phyloP scores from a whole-genome alignment of 2,797 vertebrate species.

The Galago senegalensis region DNA sequence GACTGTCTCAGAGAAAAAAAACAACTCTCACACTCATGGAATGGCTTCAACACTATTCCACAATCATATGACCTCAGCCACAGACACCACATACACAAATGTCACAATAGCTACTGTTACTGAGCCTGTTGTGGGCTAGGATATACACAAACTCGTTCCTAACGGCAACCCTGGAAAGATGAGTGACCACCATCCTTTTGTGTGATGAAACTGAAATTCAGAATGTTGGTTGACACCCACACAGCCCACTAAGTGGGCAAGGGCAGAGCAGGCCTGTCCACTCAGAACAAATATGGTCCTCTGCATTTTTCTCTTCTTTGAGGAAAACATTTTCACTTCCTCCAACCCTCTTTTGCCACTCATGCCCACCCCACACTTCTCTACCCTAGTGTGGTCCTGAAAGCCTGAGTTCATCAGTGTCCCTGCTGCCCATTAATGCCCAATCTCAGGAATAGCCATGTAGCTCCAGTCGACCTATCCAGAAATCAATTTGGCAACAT shows the following conservation, averaged over 20 bases:
- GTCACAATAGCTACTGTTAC: background rate
- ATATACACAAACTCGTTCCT: background rate
- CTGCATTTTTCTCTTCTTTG: background rate
- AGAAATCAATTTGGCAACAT: background rate
- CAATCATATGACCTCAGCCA: background rate
- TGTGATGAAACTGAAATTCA: background rate
- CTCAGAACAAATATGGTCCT: background rate
- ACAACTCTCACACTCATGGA: slow-evolving; percentile 45
- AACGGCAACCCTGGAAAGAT: background rate
- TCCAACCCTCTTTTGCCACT: background rate
- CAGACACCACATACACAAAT: background rate
- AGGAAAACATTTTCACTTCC: background rate
- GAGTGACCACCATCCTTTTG: background rate
- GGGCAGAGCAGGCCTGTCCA: background rate
- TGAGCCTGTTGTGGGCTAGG: background rate
- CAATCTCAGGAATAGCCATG: background rate
- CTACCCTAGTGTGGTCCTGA: background rate
- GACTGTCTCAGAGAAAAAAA: background rate
- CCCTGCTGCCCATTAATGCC: background rate
- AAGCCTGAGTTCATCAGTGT: background rate
- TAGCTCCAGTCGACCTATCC: background rate
- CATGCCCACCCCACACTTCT: background rate
- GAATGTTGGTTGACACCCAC: background rate
- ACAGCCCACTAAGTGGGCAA: background rate
- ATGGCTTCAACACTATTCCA: background rate